These are phyloP conservation scores for Drosophila triauraria DNA, from an alignment of 1,140 invertebrate genomes.

Conservation along the genomic window DNA sequence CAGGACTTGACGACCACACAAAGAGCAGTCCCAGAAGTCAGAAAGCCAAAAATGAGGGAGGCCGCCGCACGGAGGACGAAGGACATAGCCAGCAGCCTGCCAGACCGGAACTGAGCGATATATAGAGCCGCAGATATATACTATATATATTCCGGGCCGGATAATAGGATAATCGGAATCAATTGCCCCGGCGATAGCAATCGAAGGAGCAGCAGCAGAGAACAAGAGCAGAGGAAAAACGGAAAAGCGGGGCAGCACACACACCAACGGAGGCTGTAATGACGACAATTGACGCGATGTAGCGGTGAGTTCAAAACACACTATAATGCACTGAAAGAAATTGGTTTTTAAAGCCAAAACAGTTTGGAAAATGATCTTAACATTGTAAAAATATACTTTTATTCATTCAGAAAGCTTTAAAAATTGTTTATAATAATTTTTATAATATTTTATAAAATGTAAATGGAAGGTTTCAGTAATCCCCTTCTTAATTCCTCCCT, in stretches of 20 bases:
- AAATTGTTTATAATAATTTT: no score
- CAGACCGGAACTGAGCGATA: conserved; percentile 62
- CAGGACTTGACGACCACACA: conserved; percentile 16
- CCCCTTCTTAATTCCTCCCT: not conserved
- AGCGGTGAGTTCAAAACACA: conserved; percentile 69
- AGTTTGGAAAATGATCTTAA: not conserved
- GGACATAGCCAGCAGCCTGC: conserved; percentile 48
- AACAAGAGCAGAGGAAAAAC: conserved; percentile 5
- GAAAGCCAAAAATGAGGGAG: conserved; percentile 47
- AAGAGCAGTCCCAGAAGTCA: conserved; percentile 22
- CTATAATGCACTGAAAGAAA: not conserved
- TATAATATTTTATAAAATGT: not conserved
- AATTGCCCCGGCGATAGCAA: conserved; percentile 52
- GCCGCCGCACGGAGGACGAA: conserved; percentile 7
- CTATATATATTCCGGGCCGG: conserved; percentile 1
- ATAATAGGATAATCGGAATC: conserved; percentile 69
- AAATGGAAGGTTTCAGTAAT: no score
- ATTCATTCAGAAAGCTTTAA: no score
- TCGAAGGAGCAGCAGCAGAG: conserved; percentile 13
- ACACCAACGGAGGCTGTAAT: conserved; percentile 70
- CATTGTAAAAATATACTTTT: not conserved
- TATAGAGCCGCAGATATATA: conserved; percentile 57
- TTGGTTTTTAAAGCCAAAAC: not conserved
- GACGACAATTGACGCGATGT: conserved; percentile 84
- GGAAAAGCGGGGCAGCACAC: conserved; percentile 11